A percentile compares a stretch with the other conserved stretches of the same genome.
These are phyloP conservation scores for Scomberomorus guttatus DNA, from an alignment of 2,797 vertebrate species.

Conservation along the genomic window DNA sequence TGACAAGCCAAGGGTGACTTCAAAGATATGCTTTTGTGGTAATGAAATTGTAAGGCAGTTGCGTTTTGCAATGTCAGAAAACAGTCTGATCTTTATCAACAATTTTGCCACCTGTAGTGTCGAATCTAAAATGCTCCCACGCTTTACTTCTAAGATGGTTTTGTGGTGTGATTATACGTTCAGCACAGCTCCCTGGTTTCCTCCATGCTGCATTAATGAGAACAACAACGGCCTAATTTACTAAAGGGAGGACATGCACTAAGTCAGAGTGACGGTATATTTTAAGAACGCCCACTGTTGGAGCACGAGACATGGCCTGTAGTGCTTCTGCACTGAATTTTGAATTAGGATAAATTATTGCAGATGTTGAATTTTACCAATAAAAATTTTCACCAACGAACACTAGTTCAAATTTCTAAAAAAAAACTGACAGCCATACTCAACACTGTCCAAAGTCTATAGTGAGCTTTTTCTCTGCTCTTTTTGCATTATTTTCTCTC, in stretches of 20 bases:
- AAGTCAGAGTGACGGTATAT: neutral
- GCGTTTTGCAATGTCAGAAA: neutral
- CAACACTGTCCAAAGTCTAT: neutral
- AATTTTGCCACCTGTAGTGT: neutral
- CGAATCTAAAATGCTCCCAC: neutral
- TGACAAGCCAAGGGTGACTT: slow-evolving; percentile 11
- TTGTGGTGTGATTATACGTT: neutral
- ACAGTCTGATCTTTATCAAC: neutral
- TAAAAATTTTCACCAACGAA: neutral
- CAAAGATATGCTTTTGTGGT: slow-evolving; percentile 5
- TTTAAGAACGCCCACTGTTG: neutral
- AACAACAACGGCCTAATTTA: slow-evolving; percentile 6
- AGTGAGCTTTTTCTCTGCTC: too few species aligned
- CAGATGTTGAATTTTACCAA: too few species aligned
- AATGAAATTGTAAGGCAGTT: neutral
- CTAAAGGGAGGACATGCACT: neutral
- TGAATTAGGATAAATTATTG: neutral
- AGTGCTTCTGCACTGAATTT: neutral
- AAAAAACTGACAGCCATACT: neutral
- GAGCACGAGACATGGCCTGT: neutral
- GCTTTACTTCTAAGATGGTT: neutral
- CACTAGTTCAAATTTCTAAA: neutral
- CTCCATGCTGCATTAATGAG: neutral
- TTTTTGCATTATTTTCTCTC: neutral
- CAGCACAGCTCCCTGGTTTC: neutral